Evolutionary conservation across 2,113 vertebrate genomes (phyloP).

Genomic region (Myrmecobius fasciatus): DNA sequence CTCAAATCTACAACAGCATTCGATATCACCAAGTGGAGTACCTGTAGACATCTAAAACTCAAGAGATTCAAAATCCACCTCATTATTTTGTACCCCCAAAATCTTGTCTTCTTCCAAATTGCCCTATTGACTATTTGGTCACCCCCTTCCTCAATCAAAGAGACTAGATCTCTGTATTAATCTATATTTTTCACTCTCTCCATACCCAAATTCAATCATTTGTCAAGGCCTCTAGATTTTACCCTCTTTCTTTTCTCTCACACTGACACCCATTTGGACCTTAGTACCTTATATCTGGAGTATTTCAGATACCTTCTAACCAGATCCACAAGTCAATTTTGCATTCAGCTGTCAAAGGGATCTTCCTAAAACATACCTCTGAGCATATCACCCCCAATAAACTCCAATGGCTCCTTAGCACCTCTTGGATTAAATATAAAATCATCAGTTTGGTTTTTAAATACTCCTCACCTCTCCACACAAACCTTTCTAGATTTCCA

Average conservation of each 20-base stretch:
- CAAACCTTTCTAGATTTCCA: background rate
- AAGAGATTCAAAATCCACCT: background rate
- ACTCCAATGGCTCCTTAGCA: background rate
- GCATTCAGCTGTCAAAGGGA: background rate
- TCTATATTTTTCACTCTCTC: background rate
- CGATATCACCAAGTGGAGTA: background rate
- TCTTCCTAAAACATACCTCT: background rate
- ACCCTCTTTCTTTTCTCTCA: background rate
- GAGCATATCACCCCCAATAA: background rate
- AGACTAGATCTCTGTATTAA: background rate
- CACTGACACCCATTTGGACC: background rate
- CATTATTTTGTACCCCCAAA: background rate
- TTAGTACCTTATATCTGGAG: background rate
- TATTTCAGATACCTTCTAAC: background rate
- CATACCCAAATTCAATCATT: background rate
- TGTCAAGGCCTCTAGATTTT: background rate
- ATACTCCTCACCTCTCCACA: background rate
- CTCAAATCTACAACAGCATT: background rate
- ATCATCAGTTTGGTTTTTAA: background rate
- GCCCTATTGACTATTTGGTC: background rate
- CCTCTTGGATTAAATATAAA: background rate
- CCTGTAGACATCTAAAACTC: background rate
- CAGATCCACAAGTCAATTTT: background rate
- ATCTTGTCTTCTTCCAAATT: background rate
- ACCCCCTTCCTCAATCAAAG: background rate